Evolutionary conservation across 2,797 vertebrate species (phyloP).

Genomic region (Alauda arvensis): DNA sequence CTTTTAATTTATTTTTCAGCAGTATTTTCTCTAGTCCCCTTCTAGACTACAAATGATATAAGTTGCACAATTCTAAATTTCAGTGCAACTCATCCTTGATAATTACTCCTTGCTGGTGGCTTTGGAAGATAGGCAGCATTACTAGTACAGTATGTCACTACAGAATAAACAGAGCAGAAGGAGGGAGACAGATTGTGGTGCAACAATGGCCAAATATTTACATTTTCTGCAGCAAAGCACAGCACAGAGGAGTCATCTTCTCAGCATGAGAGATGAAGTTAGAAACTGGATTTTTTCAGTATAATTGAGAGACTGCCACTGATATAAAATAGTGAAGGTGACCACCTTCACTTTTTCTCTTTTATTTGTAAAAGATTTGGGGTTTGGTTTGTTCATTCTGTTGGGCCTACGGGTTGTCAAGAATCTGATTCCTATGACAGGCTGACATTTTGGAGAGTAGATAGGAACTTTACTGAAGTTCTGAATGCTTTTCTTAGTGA

Average conservation of each 20-base stretch:
- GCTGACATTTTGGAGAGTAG: not conserved
- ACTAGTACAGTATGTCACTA: not conserved
- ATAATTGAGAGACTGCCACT: not conserved
- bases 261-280: not conserved
- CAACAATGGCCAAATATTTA: constrained; percentile 45
- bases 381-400: not conserved
- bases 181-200: not conserved
- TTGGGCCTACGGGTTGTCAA: not conserved
- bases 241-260: not conserved
- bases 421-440: not conserved
- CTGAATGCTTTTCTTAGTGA: not conserved
- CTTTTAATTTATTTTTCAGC: not conserved
- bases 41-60: not conserved
- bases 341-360: not conserved
- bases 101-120: constrained; percentile 6
- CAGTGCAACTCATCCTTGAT: not conserved
- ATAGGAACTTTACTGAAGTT: not conserved
- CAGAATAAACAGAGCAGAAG: constrained; percentile 12
- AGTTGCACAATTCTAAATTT: not conserved
- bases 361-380: not conserved
- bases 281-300: not conserved
- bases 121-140: not conserved
- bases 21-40: not conserved
- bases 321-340: not conserved
- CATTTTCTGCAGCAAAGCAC: constrained; percentile 6